Percentiles rank a stretch among this genome's conserved stretches.
Conservation (phyloP, 2,797 vertebrate species). For the Enteromius afrohamiltoni region DNA sequence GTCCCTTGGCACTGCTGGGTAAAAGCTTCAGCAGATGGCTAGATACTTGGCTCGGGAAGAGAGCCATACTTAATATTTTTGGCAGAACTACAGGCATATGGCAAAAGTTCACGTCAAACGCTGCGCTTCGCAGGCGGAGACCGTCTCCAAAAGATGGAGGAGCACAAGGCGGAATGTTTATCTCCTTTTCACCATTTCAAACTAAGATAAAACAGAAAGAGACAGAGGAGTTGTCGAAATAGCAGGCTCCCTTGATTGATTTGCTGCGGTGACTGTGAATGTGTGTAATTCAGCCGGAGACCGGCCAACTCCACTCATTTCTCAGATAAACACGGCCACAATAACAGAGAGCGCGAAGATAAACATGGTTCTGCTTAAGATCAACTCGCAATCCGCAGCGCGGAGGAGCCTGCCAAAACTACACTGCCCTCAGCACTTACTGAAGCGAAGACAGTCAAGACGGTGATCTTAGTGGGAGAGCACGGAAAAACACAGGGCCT, state of each 20-base stretch:
- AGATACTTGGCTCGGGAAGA: conserved; percentile 79
- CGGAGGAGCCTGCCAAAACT: conserved; percentile 52
- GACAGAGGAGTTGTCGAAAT: conserved; percentile 68
- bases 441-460: conserved; percentile 63
- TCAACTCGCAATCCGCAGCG: conserved; percentile 63
- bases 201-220: conserved; percentile 60
- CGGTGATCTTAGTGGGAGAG: conserved; percentile 55
- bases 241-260: conserved; percentile 65
- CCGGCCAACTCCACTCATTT: conserved; percentile 63
- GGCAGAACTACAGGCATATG: conserved; percentile 78
- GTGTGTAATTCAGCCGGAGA: conserved; percentile 64
- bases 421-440: conserved; percentile 60
- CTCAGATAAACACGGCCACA: conserved; percentile 71
- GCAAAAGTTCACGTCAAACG: conserved; percentile 79
- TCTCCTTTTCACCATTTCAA: conserved; percentile 18
- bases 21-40: conserved; percentile 83
- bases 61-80: conserved; percentile 77
- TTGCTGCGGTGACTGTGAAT: conserved; percentile 36
- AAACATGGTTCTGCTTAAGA: conserved; percentile 72
- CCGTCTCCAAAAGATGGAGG: conserved; percentile 66
- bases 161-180: conserved; percentile 52
- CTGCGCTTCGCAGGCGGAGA: conserved; percentile 68
- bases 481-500: conserved; percentile 57
- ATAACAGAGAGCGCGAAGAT: conserved; percentile 65
- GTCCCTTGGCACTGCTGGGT: conserved; percentile 76